Percentiles rank a stretch among this genome's conserved stretches.
These are phyloP conservation scores for Eilema griseolum DNA, from an alignment of 2,888 invertebrate genomes.

Conservation along the genomic window DNA sequence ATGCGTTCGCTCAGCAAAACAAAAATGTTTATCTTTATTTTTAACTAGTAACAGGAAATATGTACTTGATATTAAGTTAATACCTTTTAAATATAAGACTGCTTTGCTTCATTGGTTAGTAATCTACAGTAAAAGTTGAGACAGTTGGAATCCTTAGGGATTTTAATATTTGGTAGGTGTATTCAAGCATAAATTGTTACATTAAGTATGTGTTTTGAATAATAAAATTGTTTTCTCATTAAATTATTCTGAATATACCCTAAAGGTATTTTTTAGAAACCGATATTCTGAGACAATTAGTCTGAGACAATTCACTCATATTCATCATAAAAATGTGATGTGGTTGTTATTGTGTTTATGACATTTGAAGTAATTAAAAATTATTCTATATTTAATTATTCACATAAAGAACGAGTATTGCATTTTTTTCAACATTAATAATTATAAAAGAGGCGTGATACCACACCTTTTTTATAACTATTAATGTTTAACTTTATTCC, in stretches of 20 bases:
- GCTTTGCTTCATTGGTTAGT: neutral
- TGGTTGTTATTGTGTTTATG: neutral
- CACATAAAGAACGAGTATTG: no score
- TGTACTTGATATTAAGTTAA: neutral
- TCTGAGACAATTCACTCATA: neutral
- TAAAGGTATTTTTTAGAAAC: no score
- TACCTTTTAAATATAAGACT: neutral
- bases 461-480: no score
- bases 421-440: no score
- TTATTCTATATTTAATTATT: no score
- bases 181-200: constrained; percentile 9
- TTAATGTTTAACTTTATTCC: neutral
- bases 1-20: neutral
- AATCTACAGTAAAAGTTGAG: neutral
- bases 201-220: no score
- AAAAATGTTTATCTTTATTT: neutral
- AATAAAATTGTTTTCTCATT: no score
- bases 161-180: constrained; percentile 13
- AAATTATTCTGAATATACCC: no score
- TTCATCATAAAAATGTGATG: no score
- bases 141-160: neutral
- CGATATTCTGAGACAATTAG: neutral
- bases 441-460: no score
- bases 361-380: neutral
- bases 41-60: neutral